Evolutionary conservation across 2,113 vertebrate genomes (phyloP), one percentile per base, ranked within the genome.

Genomic region (Puntigrus tetrazona): DNA sequence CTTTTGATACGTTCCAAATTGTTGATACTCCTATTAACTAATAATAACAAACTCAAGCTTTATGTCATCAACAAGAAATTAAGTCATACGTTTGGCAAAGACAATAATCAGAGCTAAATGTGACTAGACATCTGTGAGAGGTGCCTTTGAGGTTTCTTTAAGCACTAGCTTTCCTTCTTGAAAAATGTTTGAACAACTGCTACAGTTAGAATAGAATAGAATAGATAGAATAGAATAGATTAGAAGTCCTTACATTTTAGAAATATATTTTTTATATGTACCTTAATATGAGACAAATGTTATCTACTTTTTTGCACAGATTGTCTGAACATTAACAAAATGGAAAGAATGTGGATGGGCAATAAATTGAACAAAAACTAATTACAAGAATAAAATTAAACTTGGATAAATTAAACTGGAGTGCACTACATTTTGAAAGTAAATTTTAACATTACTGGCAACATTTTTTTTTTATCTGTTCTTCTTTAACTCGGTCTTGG

Each of bases 81-180:
- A 25, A 78, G 22, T 61, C 76, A 78, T 61, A 41, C 41, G 55
- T 59, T 16, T 52, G 14, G 31, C 31, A 78, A 57, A 57, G 2
- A 38, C 31, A 59, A 78, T 63, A 61, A 61, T 78, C 4, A 43
- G 7, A 29, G 6, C 4, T 61, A 18, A 61, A 18, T 78, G 55
- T 78, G 55, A 78, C n/a, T 16, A 59, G 55, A 61, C 55, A 59
- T 61, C 76, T 61, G 22, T 78, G 36, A 61, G 34, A 61, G 3
- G 22, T 63, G 34, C 36, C 25, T 11, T 13, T 38, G 31, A 38
- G 6, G 22, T 36, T 20, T 5, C 29, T n/a, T 22, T 25, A 18
- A 57, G 31, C 31, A 59, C 38, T 27, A 14, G n/a, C n/a, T 61
- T 61, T 78, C 34, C 6, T 61, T 61, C n/a, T 25, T 59, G 5